Evolutionary conservation across 2,113 vertebrate species (phyloP), one percentile per base, ranked within the genome.

Genomic region (Gambusia holbrooki): DNA sequence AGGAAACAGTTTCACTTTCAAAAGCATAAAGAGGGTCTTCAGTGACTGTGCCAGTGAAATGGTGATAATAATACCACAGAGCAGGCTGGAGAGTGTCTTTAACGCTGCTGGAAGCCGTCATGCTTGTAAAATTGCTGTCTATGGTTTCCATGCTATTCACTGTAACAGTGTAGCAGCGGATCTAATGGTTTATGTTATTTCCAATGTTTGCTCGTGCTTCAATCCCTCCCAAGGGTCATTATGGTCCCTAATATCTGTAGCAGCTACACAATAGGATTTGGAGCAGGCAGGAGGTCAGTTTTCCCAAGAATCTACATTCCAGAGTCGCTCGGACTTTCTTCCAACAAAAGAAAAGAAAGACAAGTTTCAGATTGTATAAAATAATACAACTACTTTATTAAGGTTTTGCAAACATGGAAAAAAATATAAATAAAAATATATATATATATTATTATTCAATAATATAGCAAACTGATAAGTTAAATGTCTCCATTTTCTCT

Each of bases 151-250:
- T n/a, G 28, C 73, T 58, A 65, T 74, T 74, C 58, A 51, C 29
- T 84, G 76, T 40, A 68, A 70, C 48, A 63, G 25, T 73, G 64
- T 65, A 83, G 75, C 60, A 74, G 82, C 51, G 62, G 32, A 65
- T 79, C 83, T 65, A 87, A 88, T 86, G 87, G 75, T 79, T 89
- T 83, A 71, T 80, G 82, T 78, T 86, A 83, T 80, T 69, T 72
- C 30, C 45, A 66, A 54, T 87, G 77, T 86, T 82, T 85, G 71
- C 82, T 69, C 66, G 33, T 71, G 82, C 70, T 73, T 73, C 80
- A 80, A 27, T 81, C 70, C 76, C 62, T 84, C 85, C 81, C 82
- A 75, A 28, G 82, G 74, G 88, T 78, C 81, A 81, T 81, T 79
- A 66, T 58, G 66, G 58, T 61, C 60, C 78, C 45, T 84, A 77